Conservation (phyloP, 1,140 invertebrate species). For the Zaprionus davidi region DNA sequence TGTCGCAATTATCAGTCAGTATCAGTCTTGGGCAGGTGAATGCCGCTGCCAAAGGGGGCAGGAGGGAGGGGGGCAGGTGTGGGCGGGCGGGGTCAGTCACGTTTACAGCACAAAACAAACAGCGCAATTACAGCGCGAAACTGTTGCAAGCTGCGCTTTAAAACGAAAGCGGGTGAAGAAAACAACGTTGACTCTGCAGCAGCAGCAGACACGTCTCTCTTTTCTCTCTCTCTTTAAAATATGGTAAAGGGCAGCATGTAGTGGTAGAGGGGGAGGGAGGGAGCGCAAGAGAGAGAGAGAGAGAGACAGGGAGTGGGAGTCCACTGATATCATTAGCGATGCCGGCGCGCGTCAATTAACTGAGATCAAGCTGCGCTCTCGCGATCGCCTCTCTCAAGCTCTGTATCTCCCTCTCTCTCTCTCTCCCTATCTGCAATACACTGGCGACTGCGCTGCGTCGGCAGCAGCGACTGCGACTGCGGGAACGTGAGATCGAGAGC, state of each 20-base stretch:
- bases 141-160: conserved; percentile 63
- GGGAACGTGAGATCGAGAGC: background rate
- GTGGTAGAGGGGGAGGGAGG: conserved; percentile 19
- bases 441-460: background rate
- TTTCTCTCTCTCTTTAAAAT: conserved; percentile 1
- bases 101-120: conserved; percentile 52
- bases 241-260: conserved; percentile 46
- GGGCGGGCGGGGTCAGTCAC: conserved; percentile 25
- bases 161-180: conserved; percentile 24
- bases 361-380: conserved; percentile 35
- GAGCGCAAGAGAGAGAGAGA: background rate
- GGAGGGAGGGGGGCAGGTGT: background rate
- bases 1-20: conserved; percentile 42
- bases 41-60: background rate
- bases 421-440: conserved; percentile 17
- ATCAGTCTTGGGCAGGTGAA: conserved; percentile 13
- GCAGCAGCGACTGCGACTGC: conserved; percentile 2
- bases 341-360: conserved; percentile 35
- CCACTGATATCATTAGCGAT: background rate
- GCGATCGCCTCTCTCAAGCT: background rate
- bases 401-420: background rate
- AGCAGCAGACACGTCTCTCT: background rate
- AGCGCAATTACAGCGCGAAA: conserved; percentile 41
- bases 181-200: background rate
- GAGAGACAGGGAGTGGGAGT: background rate